Base-by-base conservation (phyloP, 2,888 invertebrate genomes). In the Hesperia comma region DNA sequence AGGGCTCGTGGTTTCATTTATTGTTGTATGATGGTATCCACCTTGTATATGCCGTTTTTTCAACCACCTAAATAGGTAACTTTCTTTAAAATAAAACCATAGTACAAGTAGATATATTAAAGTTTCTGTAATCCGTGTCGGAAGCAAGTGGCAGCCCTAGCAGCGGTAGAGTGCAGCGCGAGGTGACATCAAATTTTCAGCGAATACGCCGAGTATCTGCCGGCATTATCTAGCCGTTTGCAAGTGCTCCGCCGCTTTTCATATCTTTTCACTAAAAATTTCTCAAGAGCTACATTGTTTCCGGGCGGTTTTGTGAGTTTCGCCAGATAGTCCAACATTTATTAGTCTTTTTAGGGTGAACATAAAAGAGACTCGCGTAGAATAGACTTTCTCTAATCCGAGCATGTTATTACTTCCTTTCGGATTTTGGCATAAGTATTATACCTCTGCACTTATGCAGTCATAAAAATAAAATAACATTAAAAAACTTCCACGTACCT, bases 171-270 rank as follows among this genome's bases (percentile, higher is more conserved):
- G 84, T 87, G 88, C 87, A 85, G 82, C 80, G 85, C 81, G 86
- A 86, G 80, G 86, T 84, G 90, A 88, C 87, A 90, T 90, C 86
- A 91, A 90, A 90, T 87, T 89, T 89, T 89, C 90, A 90, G 88
- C 86, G 87, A 88, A 84, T 84, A 81, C 81, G 82, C 81, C 79
- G 86, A 86, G 87, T 85, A 87, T 88, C 87, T 85, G 86, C 84
- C 83, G 81, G 88, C 85, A 90, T 90, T 89, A 91, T 91, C 88
- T 90, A 85, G 86, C 86, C 83, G 86, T 88, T 89, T 86, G 89
- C 84, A 81, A 88, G 86, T 85, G 84, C 87, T 85, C 79, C 79
- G 79, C 75, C 79, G 83, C 75, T 83, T 82, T 85, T 88, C 85
- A 85, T 87, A 87, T 86, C 85, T 86, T 88, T 86, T 85, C 85